These are phyloP conservation scores for Scaptomyza parva DNA, from an alignment of 2,888 invertebrate genomes.

Conservation along the genomic window DNA sequence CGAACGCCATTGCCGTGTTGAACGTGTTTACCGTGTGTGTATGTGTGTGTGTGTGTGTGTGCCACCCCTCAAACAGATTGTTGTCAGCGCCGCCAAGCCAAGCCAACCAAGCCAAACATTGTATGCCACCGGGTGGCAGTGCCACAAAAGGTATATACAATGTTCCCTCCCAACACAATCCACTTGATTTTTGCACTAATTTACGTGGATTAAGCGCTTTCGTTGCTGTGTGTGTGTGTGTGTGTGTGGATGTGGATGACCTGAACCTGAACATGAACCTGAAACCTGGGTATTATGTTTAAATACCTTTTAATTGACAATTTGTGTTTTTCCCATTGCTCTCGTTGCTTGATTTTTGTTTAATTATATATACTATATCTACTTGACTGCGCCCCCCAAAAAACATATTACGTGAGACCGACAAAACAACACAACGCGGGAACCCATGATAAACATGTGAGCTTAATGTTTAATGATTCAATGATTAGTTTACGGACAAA, in stretches of 20 bases:
- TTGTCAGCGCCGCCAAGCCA: slow-evolving; percentile 23
- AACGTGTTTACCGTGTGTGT: slow-evolving; percentile 51
- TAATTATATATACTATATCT: slow-evolving; percentile 51
- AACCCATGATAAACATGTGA: slow-evolving; percentile 43
- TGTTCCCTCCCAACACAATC: slow-evolving; percentile 3
- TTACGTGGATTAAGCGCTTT: slow-evolving; percentile 78
- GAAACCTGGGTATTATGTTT: slow-evolving; percentile 80
- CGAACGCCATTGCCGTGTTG: slow-evolving; percentile 40
- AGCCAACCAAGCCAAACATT: slow-evolving; percentile 2
- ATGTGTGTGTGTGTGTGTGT: no score
- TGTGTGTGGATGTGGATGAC: slow-evolving; percentile 12
- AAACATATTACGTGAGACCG: not conserved
- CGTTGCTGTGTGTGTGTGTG: no score
- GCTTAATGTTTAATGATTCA: slow-evolving; percentile 46
- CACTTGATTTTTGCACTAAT: slow-evolving; percentile 82
- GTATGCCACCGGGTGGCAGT: slow-evolving; percentile 17
- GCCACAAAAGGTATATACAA: slow-evolving; percentile 64
- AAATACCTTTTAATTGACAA: slow-evolving; percentile 85
- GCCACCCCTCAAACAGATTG: slow-evolving; percentile 1
- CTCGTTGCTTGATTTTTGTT: slow-evolving; percentile 71
- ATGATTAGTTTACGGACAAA: slow-evolving; percentile 31
- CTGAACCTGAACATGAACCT: slow-evolving; percentile 67
- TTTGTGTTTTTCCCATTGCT: slow-evolving; percentile 71
- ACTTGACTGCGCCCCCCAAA: no score
- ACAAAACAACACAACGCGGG: no score